Evolutionary conservation across 2,888 invertebrate species (phyloP), one percentile per base, ranked within the genome.

Genomic region (Marronus borbonicus): DNA sequence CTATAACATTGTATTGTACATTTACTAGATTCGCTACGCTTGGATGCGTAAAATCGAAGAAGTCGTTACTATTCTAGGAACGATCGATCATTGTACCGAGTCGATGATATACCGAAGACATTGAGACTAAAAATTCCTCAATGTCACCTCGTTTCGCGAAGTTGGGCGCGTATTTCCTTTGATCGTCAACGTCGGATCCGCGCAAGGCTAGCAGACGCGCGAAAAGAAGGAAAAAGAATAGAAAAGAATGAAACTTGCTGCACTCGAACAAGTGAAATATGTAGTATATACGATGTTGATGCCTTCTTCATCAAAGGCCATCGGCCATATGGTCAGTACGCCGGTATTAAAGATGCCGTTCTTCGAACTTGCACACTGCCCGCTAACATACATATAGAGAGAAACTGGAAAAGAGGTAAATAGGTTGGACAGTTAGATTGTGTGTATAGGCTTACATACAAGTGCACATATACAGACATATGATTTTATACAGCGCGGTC

Each of bases 371-470:
- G 55, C 52, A 55, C 70, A 55, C 17, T 49, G 55, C 28, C 55
- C 72, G 60, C 72, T 60, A 58, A 66, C 55, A 58, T 49, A 66
- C 55, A 66, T 52, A 76, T 17, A 60, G 39, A 58, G 28, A 70
- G 62, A 70, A 77, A 77, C 77, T 77, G 77, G 70, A 77, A 77
- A 77, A 64, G 77, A 77, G 77, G 77, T 77, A 77, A 77, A 77
- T 77, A 70, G 77, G 77, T 77, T 77, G 77, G 50, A 77, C 77
- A 77, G 77, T 77, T 77, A 77, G 70, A 64, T 77, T 52, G 72
- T 64, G 20, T 72, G 58, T 72, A 28, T 60, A 72, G 58, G 36
- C 72, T 20, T 24, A 44, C 66, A 17, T 17, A 39, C 17, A 39
- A 55, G 17, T 28, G 52, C 49, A 28, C 49, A 17, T 68, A 52